phyloP scores from a whole-genome alignment of 35 echinoderm and acorn worm species.

The Ophioderma brevispina region DNA sequence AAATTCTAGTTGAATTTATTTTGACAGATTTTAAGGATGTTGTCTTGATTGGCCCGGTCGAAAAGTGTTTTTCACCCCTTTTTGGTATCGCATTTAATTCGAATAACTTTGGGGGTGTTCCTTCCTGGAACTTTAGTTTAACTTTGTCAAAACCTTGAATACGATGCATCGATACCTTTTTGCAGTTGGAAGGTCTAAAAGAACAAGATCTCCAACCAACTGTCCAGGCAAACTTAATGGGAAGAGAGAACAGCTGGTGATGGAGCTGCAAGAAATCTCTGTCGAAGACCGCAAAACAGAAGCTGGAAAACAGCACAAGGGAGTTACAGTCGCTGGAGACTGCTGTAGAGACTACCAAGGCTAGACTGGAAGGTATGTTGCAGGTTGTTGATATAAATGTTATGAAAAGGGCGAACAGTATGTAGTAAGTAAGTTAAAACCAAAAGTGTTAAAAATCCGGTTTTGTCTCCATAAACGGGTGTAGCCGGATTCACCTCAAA shows the following conservation, averaged over 20 bases:
- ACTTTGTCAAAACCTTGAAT: no score
- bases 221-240: slow-evolving; percentile 92
- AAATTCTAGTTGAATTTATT: no score
- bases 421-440: no score
- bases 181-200: slow-evolving; percentile 92
- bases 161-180: neutral
- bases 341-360: slow-evolving; percentile 88
- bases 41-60: no score
- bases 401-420: no score
- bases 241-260: slow-evolving; percentile 81
- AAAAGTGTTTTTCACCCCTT: no score
- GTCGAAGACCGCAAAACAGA: slow-evolving; percentile 82
- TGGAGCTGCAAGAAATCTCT: slow-evolving; percentile 95
- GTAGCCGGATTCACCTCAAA: no score
- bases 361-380: slow-evolving; percentile 75
- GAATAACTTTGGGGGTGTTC: no score
- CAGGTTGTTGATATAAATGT: neutral
- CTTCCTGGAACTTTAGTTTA: neutral
- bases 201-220: slow-evolving; percentile 89
- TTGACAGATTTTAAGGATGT: no score
- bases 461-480: neutral
- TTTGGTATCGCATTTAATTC: no score
- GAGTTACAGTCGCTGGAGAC: slow-evolving; percentile 80
- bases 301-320: slow-evolving; percentile 76
- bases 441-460: no score